Conservation (phyloP, 1,140 invertebrate genomes). For the Temnothorax nylanderi region DNA sequence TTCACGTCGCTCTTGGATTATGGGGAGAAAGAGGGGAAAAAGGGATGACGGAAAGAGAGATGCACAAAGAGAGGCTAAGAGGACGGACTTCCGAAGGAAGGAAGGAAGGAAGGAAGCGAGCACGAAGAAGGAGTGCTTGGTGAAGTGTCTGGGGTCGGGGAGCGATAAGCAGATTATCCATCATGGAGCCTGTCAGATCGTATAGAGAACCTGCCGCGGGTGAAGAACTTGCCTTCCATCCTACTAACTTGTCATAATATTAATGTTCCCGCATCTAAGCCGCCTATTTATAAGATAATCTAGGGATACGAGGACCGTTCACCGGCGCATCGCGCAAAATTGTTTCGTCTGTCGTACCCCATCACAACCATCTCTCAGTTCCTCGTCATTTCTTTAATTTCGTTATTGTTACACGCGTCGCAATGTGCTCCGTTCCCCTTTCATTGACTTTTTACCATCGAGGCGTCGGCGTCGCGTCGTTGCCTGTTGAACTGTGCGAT, state of each 20-base stretch:
- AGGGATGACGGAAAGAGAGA: conserved; percentile 5
- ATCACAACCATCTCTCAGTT: not conserved
- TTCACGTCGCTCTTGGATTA: conserved; percentile 49
- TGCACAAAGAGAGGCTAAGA: conserved; percentile 57
- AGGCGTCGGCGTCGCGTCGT: not conserved
- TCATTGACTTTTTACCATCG: not conserved
- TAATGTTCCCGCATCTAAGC: conserved; percentile 58
- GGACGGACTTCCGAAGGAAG: conserved; percentile 63
- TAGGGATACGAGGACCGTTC: conserved; percentile 15
- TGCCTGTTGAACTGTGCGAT: conserved; percentile 2
- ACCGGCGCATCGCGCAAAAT: conserved; percentile 31
- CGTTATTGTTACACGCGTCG: not conserved
- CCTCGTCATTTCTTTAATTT: not conserved
- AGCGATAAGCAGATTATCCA: conserved; percentile 67
- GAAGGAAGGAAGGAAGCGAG: conserved; percentile 50
- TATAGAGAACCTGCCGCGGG: conserved; percentile 56
- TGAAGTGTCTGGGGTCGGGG: conserved; percentile 59
- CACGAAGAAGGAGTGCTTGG: conserved; percentile 47
- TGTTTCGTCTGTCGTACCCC: not conserved
- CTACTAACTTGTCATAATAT: conserved; percentile 66
- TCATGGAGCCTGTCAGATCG: conserved; percentile 66
- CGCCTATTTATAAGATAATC: conserved; percentile 63
- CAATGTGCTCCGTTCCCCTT: not conserved
- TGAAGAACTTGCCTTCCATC: conserved; percentile 60
- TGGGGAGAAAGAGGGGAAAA: conserved; percentile 40